A percentile compares a stretch with the other conserved stretches of the same genome.
Conservation (phyloP, 1,140 invertebrate species). For the Cydia amplana region DNA sequence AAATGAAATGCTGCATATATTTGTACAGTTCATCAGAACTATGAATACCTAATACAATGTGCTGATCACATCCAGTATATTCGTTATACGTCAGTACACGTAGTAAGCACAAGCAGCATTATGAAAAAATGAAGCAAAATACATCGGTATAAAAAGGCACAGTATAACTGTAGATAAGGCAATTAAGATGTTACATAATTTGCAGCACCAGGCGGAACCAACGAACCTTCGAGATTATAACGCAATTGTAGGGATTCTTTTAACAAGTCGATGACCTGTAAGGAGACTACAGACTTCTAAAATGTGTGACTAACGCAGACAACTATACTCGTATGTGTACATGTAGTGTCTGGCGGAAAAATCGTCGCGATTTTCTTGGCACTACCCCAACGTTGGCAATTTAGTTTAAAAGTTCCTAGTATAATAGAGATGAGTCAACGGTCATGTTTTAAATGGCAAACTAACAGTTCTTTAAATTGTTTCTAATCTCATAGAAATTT, state of each 20-base stretch:
- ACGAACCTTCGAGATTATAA: slow-evolving; percentile 8
- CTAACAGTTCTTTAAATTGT: not conserved
- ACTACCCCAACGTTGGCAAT: slow-evolving; percentile 7
- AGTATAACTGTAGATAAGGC: not conserved
- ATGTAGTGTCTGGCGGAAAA: slow-evolving; percentile 9
- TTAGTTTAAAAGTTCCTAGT: slow-evolving; percentile 10
- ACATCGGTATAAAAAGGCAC: no score
- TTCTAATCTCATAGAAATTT: not conserved
- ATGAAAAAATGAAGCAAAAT: no score
- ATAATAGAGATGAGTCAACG: not conserved
- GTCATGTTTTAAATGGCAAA: not conserved
- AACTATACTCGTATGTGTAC: not conserved
- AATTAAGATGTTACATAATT: not conserved
- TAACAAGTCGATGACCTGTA: slow-evolving; percentile 22
- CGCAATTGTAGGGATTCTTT: slow-evolving; percentile 5
- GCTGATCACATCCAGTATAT: no score
- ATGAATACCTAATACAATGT: no score
- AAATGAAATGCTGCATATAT: not conserved
- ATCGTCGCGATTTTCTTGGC: slow-evolving; percentile 22
- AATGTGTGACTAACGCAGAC: not conserved
- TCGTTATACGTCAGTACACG: no score
- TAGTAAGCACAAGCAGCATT: no score
- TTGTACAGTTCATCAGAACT: no score
- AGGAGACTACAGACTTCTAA: slow-evolving; percentile 25
- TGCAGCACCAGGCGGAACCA: not conserved